These are phyloP conservation scores for Lycaena phlaeas DNA, from an alignment of 2,888 invertebrate species.

Conservation along the genomic window DNA sequence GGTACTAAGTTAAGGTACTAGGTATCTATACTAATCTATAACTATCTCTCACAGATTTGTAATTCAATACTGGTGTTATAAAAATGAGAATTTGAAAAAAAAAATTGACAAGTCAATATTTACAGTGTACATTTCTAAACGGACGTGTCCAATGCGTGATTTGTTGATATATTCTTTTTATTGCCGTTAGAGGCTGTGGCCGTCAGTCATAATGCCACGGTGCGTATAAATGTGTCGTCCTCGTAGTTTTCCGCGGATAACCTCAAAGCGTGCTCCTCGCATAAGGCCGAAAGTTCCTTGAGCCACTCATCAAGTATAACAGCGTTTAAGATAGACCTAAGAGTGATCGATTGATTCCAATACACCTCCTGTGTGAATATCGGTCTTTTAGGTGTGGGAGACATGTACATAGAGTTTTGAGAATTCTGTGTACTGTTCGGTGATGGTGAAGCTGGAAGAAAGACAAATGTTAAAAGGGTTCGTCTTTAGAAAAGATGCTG, in stretches of 20 bases:
- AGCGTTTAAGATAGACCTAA: conserved; percentile 72
- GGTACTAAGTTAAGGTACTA: conserved; percentile 26
- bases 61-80: conserved; percentile 7
- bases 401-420: conserved; percentile 25
- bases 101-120: conserved; percentile 9
- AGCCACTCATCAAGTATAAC: conserved; percentile 96
- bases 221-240: conserved; percentile 46
- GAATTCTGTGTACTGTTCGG: conserved; percentile 31
- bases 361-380: conserved; percentile 56
- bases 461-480: too few species aligned
- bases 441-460: conserved; percentile 27
- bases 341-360: conserved; percentile 59
- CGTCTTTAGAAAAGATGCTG: too few species aligned
- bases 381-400: conserved; percentile 37
- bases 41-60: neutral
- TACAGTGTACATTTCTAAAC: conserved; percentile 15
- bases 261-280: conserved; percentile 90
- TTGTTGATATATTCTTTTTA: conserved; percentile 22
- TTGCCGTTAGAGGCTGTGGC: conserved; percentile 34
- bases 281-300: conserved; percentile 93
- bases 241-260: conserved; percentile 43
- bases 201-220: conserved; percentile 61
- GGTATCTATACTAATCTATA: conserved; percentile 1
- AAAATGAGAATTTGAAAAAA: conserved; percentile 5
- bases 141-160: conserved; percentile 16